Evolutionary conservation across 2,888 invertebrate species (phyloP).

Genomic region (Hemistola chrysoprasaria): DNA sequence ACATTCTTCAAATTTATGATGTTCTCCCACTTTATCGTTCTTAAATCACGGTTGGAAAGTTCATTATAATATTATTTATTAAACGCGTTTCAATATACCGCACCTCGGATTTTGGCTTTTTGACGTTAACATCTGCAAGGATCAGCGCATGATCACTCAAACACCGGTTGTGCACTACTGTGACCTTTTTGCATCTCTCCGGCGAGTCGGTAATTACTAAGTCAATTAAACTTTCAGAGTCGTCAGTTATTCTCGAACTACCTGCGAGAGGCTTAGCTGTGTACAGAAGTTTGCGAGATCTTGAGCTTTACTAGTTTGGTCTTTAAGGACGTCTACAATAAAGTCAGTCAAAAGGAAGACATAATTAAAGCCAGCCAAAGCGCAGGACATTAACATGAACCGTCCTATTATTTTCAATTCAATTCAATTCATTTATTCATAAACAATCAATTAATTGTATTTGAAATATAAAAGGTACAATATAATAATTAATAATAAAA

Average conservation of each 20-base stretch:
- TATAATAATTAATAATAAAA: no score
- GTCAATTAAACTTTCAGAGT: slow-evolving; percentile 14
- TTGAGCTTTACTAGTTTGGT: not conserved
- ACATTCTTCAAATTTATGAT: not conserved
- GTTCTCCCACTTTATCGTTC: not conserved
- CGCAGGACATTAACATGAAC: no score
- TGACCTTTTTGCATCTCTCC: no score
- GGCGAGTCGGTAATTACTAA: slow-evolving; percentile 18
- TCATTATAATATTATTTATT: not conserved
- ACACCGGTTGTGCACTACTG: no score
- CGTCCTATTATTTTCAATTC: no score
- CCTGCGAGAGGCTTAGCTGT: not conserved
- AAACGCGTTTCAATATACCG: not conserved
- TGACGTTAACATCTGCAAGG: not conserved
- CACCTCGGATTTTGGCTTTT: not conserved
- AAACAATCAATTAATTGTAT: no score
- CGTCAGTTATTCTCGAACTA: slow-evolving; percentile 9
- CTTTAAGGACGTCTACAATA: no score
- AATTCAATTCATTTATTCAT: no score
- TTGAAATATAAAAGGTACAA: no score
- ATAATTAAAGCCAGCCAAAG: slow-evolving; percentile 13
- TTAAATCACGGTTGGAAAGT: not conserved
- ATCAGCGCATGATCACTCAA: no score
- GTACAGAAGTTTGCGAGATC: not conserved
- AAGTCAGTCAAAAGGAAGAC: slow-evolving; percentile 16